phyloP scores from a whole-genome alignment of 2,113 vertebrate genomes.

The Calidris pugnax region DNA sequence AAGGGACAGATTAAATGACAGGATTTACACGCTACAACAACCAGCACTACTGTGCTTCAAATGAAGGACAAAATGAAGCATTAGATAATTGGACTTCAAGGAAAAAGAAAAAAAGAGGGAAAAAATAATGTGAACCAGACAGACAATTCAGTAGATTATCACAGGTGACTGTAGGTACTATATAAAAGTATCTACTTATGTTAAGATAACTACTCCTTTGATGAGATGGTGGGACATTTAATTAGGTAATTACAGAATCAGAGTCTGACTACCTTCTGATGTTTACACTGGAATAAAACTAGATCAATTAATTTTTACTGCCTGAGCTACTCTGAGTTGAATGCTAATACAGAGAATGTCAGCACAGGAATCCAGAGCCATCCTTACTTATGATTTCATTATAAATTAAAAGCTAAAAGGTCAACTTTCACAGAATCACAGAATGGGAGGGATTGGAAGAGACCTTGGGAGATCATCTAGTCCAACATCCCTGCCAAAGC shows the following conservation, averaged over 20 bases:
- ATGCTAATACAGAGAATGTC: background rate
- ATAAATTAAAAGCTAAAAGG: background rate
- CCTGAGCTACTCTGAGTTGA: background rate
- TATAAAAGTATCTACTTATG: background rate
- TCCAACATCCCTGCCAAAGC: background rate
- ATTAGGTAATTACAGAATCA: background rate
- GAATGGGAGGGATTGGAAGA: background rate
- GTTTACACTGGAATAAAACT: background rate
- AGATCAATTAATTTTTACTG: background rate
- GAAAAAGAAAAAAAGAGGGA: background rate
- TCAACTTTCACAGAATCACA: background rate
- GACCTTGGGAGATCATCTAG: background rate
- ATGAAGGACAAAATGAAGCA: background rate
- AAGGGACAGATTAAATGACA: background rate
- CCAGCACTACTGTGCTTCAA: background rate
- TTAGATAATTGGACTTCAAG: background rate
- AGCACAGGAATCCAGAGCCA: background rate
- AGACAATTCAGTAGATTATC: background rate
- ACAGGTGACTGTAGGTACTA: background rate
- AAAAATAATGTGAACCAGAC: background rate
- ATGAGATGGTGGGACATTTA: background rate
- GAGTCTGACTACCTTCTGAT: background rate
- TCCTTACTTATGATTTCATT: background rate
- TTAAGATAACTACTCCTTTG: background rate
- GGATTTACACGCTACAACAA: background rate